phyloP scores from a whole-genome alignment of 2,888 invertebrate species.

The Sacculina carcini region DNA sequence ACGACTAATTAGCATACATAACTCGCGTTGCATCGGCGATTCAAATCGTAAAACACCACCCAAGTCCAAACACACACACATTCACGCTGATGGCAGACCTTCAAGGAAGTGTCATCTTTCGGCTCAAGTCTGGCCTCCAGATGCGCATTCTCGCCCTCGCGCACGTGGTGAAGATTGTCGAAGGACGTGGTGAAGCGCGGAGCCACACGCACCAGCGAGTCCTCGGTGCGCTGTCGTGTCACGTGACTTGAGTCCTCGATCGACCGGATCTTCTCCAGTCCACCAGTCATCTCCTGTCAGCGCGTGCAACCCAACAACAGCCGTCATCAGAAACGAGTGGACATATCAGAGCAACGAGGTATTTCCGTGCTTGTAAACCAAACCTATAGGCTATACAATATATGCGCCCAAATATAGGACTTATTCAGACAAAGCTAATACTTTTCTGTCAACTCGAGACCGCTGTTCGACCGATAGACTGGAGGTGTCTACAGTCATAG shows the following conservation, averaged over 20 bases:
- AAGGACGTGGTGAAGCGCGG: constrained; percentile 71
- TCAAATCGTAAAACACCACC: no score
- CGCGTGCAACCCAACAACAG: constrained; percentile 27
- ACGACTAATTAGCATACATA: no score
- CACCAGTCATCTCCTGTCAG: constrained; percentile 95
- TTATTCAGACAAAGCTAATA: no score
- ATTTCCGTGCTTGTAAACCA: no score
- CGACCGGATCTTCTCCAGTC: constrained; percentile 70
- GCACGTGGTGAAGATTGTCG: constrained; percentile 55
- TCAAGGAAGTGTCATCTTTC: constrained; percentile 66
- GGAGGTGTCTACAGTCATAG: no score
- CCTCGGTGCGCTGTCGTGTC: constrained; percentile 38
- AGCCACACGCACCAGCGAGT: constrained; percentile 53
- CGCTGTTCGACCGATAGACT: no score
- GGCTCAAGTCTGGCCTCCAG: constrained; percentile 69
- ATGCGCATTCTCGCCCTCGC: constrained; percentile 75
- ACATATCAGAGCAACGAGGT: background rate
- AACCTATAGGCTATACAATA: no score
- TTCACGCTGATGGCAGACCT: constrained; percentile 26
- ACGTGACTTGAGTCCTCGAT: constrained; percentile 69
- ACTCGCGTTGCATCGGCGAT: no score
- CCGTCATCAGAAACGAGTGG: no score
- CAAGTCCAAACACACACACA: no score
- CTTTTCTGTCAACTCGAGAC: no score
- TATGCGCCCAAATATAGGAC: no score